Conservation (phyloP, 2,797 vertebrate genomes). For the Morelia viridis region DNA sequence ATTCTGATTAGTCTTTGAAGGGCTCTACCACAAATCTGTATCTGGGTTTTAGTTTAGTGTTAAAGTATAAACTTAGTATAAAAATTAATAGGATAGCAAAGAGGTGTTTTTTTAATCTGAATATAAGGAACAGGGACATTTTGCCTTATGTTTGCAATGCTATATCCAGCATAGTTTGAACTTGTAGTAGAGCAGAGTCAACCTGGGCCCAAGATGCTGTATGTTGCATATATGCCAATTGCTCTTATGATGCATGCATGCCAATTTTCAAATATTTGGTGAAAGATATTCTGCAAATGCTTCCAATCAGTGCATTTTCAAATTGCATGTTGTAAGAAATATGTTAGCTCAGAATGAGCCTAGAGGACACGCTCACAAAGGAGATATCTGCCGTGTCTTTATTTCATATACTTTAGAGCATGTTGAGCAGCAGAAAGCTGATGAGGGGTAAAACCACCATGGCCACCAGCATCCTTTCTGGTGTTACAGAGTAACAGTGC, state of each 20-base stretch:
- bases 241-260: background rate
- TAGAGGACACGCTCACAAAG: no score
- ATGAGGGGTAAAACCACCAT: no score
- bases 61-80: background rate
- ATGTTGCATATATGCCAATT: background rate
- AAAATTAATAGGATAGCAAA: background rate
- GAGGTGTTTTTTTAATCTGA: background rate
- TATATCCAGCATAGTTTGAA: background rate
- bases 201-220: background rate
- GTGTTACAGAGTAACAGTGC: no score
- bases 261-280: background rate
- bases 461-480: no score
- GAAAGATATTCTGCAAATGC: background rate
- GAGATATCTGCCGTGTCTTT: no score
- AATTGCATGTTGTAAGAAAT: background rate
- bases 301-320: background rate
- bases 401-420: no score
- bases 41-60: background rate
- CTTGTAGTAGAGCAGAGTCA: background rate
- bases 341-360: no score
- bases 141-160: background rate
- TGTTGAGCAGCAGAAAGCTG: no score
- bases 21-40: background rate
- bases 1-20: background rate
- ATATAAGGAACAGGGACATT: no score